Base-by-base conservation (phyloP, 2,888 invertebrate species). In the Noctua janthe region DNA sequence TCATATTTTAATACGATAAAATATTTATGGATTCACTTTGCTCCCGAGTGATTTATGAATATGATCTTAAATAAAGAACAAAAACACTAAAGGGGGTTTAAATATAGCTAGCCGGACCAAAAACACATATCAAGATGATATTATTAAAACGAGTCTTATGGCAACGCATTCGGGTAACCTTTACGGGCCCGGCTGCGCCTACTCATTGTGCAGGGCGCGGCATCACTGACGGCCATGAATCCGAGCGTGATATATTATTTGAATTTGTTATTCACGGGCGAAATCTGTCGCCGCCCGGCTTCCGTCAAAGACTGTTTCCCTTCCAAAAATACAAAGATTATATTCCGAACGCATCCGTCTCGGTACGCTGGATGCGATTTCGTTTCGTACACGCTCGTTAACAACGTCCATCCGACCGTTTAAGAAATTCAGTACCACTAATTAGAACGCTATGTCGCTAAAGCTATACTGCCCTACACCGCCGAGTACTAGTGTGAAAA, bases 261-360 rank as follows among this genome's bases (percentile, higher is more conserved):
- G 59, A 59, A 59, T 59, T 64, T 95, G 92, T 94, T 94, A 95
- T 94, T 94, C 94, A 93, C 92, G 88, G 91, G 91, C 93, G 92
- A 95, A 94, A 95, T 95, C 93, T 93, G 94, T 94, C 94, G 92
- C 92, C 91, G 86, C 84, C 17, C 90, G 92, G 94, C 93, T 94
- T 94, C 94, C 94, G 94, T 92, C 94, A 93, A 94, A 94, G 91
- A 89, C 92, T 92, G 93, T 92, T 94, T 95, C 94, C 93, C 90
- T 94, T 94, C 94, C 95, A 94, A 95, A 95, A 94, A 94, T 94
- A 95, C 92, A 86, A 92, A 92, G 92, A 93, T 91, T 93, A 91
- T 94, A 94, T 94, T 94, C 93, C 90, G 89, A 92, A 94, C 94
- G 92, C 94, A 94, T 94, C 92, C 92, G 94, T 93, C 92, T 92